These are phyloP conservation scores for Heliconius ismenius DNA, from an alignment of 2,888 invertebrate species.

Conservation along the genomic window DNA sequence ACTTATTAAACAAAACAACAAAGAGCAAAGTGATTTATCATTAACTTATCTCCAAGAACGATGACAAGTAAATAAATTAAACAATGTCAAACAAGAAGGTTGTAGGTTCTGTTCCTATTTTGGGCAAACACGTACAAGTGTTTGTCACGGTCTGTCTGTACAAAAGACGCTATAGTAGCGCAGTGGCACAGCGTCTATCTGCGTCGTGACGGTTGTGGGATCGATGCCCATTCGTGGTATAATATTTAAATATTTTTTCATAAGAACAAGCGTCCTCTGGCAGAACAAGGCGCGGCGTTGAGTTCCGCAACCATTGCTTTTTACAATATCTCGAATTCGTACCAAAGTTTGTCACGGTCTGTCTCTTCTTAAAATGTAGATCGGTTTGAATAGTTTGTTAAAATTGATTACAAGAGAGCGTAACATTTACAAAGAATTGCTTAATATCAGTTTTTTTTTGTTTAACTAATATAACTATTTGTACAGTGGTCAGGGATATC, in stretches of 20 bases:
- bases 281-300: background rate
- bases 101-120: background rate
- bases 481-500: background rate
- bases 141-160: background rate
- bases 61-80: background rate
- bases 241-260: background rate
- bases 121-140: background rate
- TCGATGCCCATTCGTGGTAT: background rate
- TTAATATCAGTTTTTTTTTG: background rate
- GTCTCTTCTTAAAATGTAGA: conserved; percentile 7
- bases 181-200: background rate
- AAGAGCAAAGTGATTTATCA: background rate
- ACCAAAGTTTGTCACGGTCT: background rate
- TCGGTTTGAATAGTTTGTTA: background rate
- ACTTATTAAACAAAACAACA: background rate
- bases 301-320: background rate
- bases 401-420: background rate
- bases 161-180: background rate
- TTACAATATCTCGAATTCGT: background rate
- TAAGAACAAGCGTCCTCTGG: background rate
- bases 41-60: background rate
- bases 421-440: background rate
- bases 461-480: background rate
- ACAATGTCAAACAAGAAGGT: background rate
- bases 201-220: background rate